Evolutionary conservation across 2,888 invertebrate genomes (phyloP), one percentile per base, ranked within the genome.

Genomic region (Agrochola macilenta): DNA sequence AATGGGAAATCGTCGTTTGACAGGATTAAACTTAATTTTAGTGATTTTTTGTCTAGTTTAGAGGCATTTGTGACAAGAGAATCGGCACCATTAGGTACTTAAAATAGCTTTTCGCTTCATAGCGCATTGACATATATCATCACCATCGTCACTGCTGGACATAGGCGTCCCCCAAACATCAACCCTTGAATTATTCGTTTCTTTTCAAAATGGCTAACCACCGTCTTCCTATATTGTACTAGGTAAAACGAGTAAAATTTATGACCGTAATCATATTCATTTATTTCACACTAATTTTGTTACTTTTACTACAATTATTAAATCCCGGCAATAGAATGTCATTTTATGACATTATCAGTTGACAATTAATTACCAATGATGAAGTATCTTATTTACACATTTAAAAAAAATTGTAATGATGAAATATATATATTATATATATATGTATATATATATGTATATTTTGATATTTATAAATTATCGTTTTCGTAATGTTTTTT

Each of bases 231-330:
- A 17, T 17, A 54, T 46, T 43, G 17, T 17, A 46, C 11, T 57
- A 30, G 17, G 4, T 23, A 73, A 63, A 64, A 23, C 49, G 30
- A 30, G 58, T 30, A 57, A 64, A 74, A 74, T 58, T 7, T 52
- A 54, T 43, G 5, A 63, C 17, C 17, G 43, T 49, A 12, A 69
- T 57, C 52, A 5, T 74, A 20, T 23, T 23, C 0, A 52, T 64
- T 46, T 14, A 20, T 54, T 73, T 17, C 9, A 49, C 35, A 12
- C n/a, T 0, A 14, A 65, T 23, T 46, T 49, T 23, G 64, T 9
- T 17, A 69, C 12, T n/a, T 58, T 60, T n/a, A 17, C 3, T 17
- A 17, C 4, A 8, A 17, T 39, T 9, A 26, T 14, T 26, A 26
- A 49, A 74, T 57, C 17, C 30, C n/a, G 23, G 0, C 23, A 35